Evolutionary conservation across 1,140 invertebrate species (phyloP).

Genomic region (Bombus polaris): DNA sequence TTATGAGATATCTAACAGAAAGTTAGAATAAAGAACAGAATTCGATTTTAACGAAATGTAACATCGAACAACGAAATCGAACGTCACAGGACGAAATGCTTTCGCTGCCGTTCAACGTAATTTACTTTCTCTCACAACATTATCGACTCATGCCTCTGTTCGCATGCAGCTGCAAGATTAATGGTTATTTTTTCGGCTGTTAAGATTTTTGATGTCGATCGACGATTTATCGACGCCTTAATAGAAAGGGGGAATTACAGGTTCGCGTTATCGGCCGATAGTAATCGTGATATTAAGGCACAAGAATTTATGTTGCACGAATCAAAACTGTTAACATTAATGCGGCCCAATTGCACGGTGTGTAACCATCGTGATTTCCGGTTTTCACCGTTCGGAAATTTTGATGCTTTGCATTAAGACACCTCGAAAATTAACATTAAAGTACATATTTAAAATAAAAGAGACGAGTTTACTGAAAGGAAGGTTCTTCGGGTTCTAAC

Average conservation of each 20-base stretch:
- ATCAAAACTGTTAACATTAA: slow-evolving; percentile 15
- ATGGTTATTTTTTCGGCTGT: slow-evolving; percentile 47
- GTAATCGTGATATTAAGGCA: slow-evolving; percentile 17
- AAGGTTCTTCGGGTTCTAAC: background rate
- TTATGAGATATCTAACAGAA: background rate
- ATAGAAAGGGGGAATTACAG: slow-evolving; percentile 43
- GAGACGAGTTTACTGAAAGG: background rate
- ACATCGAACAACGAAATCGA: slow-evolving; percentile 41
- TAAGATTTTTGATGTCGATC: slow-evolving; percentile 48
- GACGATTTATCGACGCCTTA: slow-evolving; percentile 36
- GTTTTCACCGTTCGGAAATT: background rate
- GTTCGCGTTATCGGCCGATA: slow-evolving; percentile 27
- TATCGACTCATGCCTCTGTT: slow-evolving; percentile 52
- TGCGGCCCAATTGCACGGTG: background rate
- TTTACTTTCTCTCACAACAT: slow-evolving; percentile 65
- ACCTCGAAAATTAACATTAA: background rate
- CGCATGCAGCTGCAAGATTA: slow-evolving; percentile 59
- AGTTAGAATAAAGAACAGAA: background rate
- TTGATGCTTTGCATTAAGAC: background rate
- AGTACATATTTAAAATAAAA: too few species aligned
- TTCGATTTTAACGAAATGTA: slow-evolving; percentile 10
- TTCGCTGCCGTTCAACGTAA: slow-evolving; percentile 55
- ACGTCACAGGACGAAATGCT: slow-evolving; percentile 1
- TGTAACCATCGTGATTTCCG: background rate
- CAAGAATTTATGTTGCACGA: background rate